A percentile compares a stretch with the other conserved stretches of the same genome.
Conservation (phyloP, 2,797 vertebrate species). For the Iguana delicatissima region DNA sequence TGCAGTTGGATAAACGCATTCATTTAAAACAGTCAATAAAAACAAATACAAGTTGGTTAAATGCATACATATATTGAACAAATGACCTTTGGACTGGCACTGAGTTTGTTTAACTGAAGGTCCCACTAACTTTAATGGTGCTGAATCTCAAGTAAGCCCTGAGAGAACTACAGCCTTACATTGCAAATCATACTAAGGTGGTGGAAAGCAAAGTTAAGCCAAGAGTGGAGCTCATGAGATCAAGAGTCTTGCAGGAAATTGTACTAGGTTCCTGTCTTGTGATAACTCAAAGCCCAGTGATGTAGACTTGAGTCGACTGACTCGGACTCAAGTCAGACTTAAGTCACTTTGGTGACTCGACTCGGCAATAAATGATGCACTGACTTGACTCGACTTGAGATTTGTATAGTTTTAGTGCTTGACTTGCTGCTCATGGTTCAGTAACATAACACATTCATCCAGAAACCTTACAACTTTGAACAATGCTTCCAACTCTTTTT, state of each 20-base stretch:
- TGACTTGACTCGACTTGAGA: no score
- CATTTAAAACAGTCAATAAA: not conserved
- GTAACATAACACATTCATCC: no score
- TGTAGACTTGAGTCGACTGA: no score
- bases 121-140: not conserved
- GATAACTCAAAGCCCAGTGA: not conserved
- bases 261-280: not conserved
- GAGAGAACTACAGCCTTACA: not conserved
- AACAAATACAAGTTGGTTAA: not conserved
- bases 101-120: not conserved
- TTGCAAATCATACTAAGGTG: not conserved
- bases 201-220: not conserved
- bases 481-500: no score
- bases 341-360: no score
- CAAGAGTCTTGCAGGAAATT: not conserved
- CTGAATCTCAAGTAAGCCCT: no score
- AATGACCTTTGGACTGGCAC: not conserved
- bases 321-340: no score
- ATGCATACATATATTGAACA: not conserved
- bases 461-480: no score
- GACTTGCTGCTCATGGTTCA: no score
- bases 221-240: not conserved
- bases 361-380: no score
- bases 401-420: no score
- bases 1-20: no score